A percentile compares a stretch with the other conserved stretches of the same genome.
Conservation (phyloP, 2,113 vertebrate genomes). For the Semicossyphus pulcher region DNA sequence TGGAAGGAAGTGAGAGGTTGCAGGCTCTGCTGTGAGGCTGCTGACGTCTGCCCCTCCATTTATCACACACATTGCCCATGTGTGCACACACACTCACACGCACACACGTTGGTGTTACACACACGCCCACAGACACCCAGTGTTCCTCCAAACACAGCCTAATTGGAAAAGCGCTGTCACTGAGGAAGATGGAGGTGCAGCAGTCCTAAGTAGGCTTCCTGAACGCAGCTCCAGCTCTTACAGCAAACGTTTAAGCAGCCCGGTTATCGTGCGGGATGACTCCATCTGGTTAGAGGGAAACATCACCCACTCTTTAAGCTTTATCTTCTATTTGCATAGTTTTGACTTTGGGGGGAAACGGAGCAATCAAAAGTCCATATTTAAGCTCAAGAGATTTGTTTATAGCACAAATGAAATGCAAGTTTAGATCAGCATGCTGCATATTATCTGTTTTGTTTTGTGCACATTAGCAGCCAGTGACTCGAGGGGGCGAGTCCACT, state of each 20-base stretch:
- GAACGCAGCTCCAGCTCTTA: conserved; percentile 30
- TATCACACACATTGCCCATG: conserved; percentile 42
- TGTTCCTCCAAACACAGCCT: conserved; percentile 40
- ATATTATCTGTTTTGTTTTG: not conserved
- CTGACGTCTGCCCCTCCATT: conserved; percentile 70
- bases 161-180: conserved; percentile 68
- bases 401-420: conserved; percentile 16
- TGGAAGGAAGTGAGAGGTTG: conserved; percentile 62
- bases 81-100: conserved; percentile 1
- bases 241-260: conserved; percentile 35
- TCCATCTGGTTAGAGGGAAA: conserved; percentile 35
- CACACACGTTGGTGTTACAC: not conserved
- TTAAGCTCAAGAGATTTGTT: conserved; percentile 23
- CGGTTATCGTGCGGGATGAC: conserved; percentile 21
- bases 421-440: conserved; percentile 8
- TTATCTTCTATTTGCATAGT: conserved; percentile 29
- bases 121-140: conserved; percentile 36
- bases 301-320: conserved; percentile 18
- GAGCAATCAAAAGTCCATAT: conserved; percentile 19
- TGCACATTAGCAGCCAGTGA: conserved; percentile 25
- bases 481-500: conserved; percentile 13
- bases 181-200: conserved; percentile 63
- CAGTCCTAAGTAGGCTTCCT: conserved; percentile 25
- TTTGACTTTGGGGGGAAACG: conserved; percentile 15
- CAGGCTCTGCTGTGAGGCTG: conserved; percentile 49